Evolutionary conservation across 2,797 vertebrate species (phyloP), one percentile per base, ranked within the genome.

Genomic region (Sylvia borin): DNA sequence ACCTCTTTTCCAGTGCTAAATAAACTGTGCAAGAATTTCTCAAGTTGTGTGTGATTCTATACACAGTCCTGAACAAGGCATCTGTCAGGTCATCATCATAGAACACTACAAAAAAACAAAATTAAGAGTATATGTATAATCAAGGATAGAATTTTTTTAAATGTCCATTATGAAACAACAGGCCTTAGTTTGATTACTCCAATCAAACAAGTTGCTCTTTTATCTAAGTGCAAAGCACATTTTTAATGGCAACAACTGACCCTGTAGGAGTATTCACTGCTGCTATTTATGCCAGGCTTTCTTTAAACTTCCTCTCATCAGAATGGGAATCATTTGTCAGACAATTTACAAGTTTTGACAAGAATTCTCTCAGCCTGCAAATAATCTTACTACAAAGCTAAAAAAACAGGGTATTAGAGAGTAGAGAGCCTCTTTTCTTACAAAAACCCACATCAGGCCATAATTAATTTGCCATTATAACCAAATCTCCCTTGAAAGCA

Each of bases 41-140:
- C 66, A 99, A 96, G 85, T 93, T 98, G 92, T 95, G 98, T 85
- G 98, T 97, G 73, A 99, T 97, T 72, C 97, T 98, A 71, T 97
- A 98, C 10, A 99, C 93, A 0, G 98, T 99, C 94, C 96, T 97
- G 96, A 99, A 99, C 42, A 99, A 94, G 14, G 98, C 99, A 7
- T 99, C 98, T 0, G 99, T 99, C 53, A 99, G 96, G 58, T 99
- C 98, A 9, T 99, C 98, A 1, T 99, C 99, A 11, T 99, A 99
- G 93, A 99, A 99, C 77, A 99, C 99, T 99, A 36, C 53, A 32
- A 60, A 92, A 92, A 70, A 75, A 26, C 38, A 61, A 40, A 8
- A 79, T 42, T 3, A 81, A 26, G 17, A 90, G 11, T 45, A 89
- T 25, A 38, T 1, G 2, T 42, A 40, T 15, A 11, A 61, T 67